A percentile compares a stretch with the other conserved stretches of the same genome.
These are phyloP conservation scores for Hypotaenidia okinawae DNA, from an alignment of 2,797 vertebrate genomes.

Conservation along the genomic window DNA sequence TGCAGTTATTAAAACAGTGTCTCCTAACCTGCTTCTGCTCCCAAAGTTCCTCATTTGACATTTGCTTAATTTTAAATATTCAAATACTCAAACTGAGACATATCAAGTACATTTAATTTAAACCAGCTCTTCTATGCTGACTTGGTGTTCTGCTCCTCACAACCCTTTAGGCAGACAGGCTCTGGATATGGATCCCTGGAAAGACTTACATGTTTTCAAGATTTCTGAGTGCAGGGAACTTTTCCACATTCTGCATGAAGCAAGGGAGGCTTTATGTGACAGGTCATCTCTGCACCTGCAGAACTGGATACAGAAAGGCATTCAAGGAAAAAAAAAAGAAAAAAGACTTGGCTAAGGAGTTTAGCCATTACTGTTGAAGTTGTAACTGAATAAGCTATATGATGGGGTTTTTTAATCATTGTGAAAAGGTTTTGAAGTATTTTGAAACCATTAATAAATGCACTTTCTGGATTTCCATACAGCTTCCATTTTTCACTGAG, in stretches of 20 bases:
- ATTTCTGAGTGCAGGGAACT: background rate
- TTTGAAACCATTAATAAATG: constrained; percentile 2
- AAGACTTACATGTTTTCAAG: background rate
- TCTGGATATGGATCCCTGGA: background rate
- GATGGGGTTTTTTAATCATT: background rate
- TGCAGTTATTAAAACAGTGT: background rate
- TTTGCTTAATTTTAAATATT: background rate
- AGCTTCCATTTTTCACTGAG: constrained; percentile 22
- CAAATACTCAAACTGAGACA: background rate
- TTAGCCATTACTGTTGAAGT: background rate
- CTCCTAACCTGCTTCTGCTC: background rate
- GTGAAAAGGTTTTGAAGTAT: constrained; percentile 1
- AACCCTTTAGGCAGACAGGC: background rate
- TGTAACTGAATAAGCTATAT: background rate
- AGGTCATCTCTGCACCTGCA: background rate
- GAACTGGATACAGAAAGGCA: background rate
- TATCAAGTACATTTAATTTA: background rate
- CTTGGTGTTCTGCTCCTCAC: background rate
- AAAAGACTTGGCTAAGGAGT: background rate
- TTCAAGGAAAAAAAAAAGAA: background rate
- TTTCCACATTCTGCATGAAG: background rate
- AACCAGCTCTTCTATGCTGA: background rate
- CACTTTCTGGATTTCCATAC: background rate
- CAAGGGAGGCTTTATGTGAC: background rate
- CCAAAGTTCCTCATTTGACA: background rate